Conservation (phyloP, 2,888 invertebrate species). For the Ypsolopha sequella region DNA sequence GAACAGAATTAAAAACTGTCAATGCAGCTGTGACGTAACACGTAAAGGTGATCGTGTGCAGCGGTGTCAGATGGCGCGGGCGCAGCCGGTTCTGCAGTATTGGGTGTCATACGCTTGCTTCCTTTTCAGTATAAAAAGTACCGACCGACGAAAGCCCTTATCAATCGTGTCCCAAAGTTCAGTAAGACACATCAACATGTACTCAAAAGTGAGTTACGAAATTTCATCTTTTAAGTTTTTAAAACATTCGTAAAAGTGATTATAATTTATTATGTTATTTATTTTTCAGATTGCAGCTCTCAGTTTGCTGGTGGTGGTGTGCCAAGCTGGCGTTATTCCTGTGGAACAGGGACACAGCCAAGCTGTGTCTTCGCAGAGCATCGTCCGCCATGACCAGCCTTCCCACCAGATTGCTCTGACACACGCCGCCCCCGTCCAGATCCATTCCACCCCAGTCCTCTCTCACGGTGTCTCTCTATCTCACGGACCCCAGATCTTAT, state of each 20-base stretch:
- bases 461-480: conserved; percentile 14
- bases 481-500: background rate
- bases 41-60: conserved; percentile 49
- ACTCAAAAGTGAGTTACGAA: conserved; percentile 44
- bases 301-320: conserved; percentile 48
- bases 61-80: conserved; percentile 41
- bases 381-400: conserved; percentile 48
- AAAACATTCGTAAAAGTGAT: too few relatives aligned
- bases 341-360: conserved; percentile 33
- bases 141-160: conserved; percentile 37
- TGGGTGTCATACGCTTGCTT: conserved; percentile 37
- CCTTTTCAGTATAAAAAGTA: conserved; percentile 58
- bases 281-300: conserved; percentile 48
- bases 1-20: conserved; percentile 41
- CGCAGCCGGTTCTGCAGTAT: conserved; percentile 47
- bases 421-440: conserved; percentile 9
- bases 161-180: conserved; percentile 47
- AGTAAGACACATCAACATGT: conserved; percentile 50
- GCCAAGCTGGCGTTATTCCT: conserved; percentile 49
- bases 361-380: conserved; percentile 56
- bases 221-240: conserved; percentile 4
- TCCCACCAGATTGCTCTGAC: conserved; percentile 23
- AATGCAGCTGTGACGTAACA: conserved; percentile 46
- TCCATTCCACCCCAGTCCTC: conserved; percentile 22
- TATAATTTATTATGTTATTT: background rate